phyloP scores from a whole-genome alignment of 2,888 invertebrate genomes.

The Furcula furcula region DNA sequence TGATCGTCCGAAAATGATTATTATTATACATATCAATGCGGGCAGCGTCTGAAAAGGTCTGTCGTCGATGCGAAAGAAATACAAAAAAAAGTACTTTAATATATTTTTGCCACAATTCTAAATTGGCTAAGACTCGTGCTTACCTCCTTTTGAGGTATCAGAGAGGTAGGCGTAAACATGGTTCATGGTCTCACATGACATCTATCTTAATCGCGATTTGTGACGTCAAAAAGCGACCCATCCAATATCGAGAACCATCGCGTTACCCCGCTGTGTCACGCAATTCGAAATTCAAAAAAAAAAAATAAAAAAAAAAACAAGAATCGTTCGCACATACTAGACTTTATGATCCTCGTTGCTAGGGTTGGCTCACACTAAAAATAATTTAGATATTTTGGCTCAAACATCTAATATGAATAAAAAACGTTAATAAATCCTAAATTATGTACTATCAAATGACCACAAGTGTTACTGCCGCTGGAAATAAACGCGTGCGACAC shows the following conservation, averaged over 20 bases:
- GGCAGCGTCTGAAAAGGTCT: no score
- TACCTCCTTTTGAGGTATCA: no score
- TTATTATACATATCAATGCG: no score
- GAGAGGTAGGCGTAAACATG: no score
- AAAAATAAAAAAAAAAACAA: no score
- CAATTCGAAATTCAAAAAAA: no score
- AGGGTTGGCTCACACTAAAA: slow-evolving; percentile 33
- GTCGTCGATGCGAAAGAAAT: no score
- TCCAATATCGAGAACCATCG: not conserved
- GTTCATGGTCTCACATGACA: not conserved
- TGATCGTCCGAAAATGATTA: no score
- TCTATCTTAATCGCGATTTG: no score
- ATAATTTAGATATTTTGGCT: slow-evolving; percentile 49
- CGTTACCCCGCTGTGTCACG: not conserved
- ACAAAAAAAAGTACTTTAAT: no score
- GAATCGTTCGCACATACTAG: slow-evolving; percentile 1
- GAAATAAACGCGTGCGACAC: slow-evolving; percentile 29
- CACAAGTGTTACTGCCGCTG: slow-evolving; percentile 43
- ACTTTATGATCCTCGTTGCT: slow-evolving; percentile 8
- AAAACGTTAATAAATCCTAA: slow-evolving; percentile 56
- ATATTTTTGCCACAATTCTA: no score
- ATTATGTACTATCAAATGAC: slow-evolving; percentile 54
- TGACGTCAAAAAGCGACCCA: not conserved
- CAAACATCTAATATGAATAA: slow-evolving; percentile 50
- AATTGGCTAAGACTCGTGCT: no score